phyloP scores from a whole-genome alignment of 2,888 invertebrate genomes.

The Agrotis segetum region DNA sequence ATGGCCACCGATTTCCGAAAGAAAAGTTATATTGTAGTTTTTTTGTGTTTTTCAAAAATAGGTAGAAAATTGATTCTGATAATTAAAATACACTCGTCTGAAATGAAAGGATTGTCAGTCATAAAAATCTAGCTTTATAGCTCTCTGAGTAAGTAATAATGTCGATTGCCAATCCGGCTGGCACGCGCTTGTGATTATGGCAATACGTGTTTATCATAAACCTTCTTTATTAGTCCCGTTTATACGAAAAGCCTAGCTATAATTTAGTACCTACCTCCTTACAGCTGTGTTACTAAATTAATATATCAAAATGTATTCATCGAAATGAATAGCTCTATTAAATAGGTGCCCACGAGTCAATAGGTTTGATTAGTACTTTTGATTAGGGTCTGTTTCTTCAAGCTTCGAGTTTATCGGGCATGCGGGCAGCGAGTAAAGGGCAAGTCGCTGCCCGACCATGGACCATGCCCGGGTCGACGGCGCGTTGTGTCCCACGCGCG shows the following conservation, averaged over 20 bases:
- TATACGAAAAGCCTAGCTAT: not conserved
- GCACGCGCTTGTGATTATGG: slow-evolving; percentile 17
- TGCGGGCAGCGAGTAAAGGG: too few relatives aligned
- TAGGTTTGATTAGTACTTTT: not conserved
- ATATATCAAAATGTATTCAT: not conserved
- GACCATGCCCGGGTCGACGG: too few relatives aligned
- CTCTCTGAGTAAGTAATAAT: slow-evolving; percentile 11
- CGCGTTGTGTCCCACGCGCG: too few relatives aligned
- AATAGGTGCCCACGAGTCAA: not conserved
- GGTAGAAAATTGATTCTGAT: too few relatives aligned
- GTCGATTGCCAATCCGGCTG: slow-evolving; percentile 22
- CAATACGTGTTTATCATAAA: slow-evolving; percentile 18
- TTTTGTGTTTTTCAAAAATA: too few relatives aligned
- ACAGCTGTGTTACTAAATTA: not conserved
- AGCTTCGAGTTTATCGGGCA: not conserved
- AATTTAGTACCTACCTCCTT: not conserved
- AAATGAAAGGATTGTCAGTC: slow-evolving; percentile 1
- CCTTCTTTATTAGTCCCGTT: slow-evolving; percentile 24
- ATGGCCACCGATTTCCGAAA: too few relatives aligned
- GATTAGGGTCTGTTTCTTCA: not conserved
- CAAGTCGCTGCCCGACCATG: too few relatives aligned
- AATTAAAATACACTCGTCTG: too few relatives aligned
- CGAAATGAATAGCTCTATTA: not conserved
- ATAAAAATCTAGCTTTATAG: slow-evolving; percentile 24
- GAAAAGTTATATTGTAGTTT: too few relatives aligned